A percentile compares a stretch with the other conserved stretches of the same genome.
phyloP scores from a whole-genome alignment of 1,140 invertebrate genomes.

The Drosophila chauvacae region DNA sequence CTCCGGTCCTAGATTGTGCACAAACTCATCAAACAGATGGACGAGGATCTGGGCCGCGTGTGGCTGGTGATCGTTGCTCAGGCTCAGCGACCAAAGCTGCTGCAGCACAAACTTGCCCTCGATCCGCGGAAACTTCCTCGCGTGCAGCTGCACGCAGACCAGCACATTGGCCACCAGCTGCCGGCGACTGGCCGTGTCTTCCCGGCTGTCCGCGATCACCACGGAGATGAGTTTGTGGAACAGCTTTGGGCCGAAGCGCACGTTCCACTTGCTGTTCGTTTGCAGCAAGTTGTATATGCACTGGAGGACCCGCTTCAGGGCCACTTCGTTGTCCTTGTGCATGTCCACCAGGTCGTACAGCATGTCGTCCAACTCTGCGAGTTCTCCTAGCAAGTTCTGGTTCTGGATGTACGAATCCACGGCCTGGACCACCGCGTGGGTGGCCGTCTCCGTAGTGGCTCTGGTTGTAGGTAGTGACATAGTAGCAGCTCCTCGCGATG shows the following conservation, averaged over 20 bases:
- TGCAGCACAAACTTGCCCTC: conserved; percentile 65
- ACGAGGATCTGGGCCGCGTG: conserved; percentile 62
- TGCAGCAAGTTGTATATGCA: conserved; percentile 63
- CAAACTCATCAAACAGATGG: conserved; percentile 60
- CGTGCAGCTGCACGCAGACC: conserved; percentile 67
- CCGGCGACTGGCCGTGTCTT: conserved; percentile 16
- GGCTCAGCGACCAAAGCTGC: conserved; percentile 57
- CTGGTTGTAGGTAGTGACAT: conserved; percentile 61
- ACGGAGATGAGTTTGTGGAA: conserved; percentile 65
- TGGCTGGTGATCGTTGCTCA: conserved; percentile 50
- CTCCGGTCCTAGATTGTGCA: conserved; percentile 38
- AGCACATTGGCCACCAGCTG: conserved; percentile 68
- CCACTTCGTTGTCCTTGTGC: conserved; percentile 57
- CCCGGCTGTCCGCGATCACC: conserved; percentile 41
- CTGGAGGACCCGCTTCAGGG: conserved; percentile 58
- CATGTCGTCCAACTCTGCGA: conserved; percentile 68
- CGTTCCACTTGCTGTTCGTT: conserved; percentile 58
- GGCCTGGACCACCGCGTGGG: conserved; percentile 62
- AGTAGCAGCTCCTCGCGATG: background rate
- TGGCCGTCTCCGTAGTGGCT: conserved; percentile 53
- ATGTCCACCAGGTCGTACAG: conserved; percentile 56
- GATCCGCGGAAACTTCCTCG: conserved; percentile 45
- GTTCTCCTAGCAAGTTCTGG: conserved; percentile 65
- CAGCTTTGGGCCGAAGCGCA: conserved; percentile 62
- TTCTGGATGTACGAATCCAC: conserved; percentile 66